These are phyloP conservation scores for Artemisiospiza belli DNA, from an alignment of 2,113 vertebrate species.

Conservation along the genomic window DNA sequence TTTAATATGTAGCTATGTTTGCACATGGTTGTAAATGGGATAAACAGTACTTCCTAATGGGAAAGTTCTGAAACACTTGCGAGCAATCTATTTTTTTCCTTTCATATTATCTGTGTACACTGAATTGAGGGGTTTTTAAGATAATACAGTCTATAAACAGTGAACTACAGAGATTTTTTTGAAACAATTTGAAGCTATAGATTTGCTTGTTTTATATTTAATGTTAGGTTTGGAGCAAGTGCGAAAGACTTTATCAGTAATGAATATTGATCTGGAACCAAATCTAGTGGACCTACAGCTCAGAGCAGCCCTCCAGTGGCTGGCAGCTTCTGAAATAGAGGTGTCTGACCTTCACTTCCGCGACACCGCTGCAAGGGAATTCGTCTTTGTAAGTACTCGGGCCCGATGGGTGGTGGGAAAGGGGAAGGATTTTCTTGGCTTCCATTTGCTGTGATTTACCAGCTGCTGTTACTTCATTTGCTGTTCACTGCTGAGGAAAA, in stretches of 20 bases:
- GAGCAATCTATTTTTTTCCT: background rate
- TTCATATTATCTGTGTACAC: background rate
- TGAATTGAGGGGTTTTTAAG: background rate
- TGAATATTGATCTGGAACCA: constrained; percentile 82
- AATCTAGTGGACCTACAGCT: constrained; percentile 83
- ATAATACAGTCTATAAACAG: background rate
- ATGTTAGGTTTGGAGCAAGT: constrained; percentile 74
- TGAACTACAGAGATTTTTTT: background rate
- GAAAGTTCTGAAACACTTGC: background rate
- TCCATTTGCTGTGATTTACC: background rate
- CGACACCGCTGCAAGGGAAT: constrained; percentile 75
- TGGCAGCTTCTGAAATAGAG: constrained; percentile 87
- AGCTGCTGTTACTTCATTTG: background rate
- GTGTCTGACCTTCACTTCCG: constrained; percentile 81
- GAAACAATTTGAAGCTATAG: background rate
- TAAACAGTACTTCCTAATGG: background rate
- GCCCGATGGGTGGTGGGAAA: background rate
- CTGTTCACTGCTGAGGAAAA: background rate
- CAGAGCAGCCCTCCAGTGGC: constrained; percentile 89
- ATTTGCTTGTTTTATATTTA: constrained; percentile 20
- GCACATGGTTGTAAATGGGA: background rate
- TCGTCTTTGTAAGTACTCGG: constrained; percentile 81
- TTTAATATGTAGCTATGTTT: background rate
- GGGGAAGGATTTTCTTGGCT: background rate
- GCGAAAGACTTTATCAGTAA: constrained; percentile 73